These are phyloP conservation scores for Macheiramphus alcinus DNA, from an alignment of 2,113 vertebrate genomes.

Conservation along the genomic window DNA sequence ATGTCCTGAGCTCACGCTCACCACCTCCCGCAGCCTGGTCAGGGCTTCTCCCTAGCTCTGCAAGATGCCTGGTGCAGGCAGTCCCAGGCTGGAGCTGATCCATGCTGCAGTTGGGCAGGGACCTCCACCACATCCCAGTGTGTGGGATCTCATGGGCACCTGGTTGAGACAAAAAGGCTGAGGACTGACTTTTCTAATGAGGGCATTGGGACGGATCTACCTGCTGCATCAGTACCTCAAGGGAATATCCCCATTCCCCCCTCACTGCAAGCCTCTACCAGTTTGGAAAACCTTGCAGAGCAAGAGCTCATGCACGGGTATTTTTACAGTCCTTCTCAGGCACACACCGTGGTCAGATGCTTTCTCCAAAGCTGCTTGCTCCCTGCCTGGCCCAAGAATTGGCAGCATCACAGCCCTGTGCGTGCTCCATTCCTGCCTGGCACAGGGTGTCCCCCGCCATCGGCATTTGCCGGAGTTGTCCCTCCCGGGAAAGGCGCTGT, in stretches of 20 bases:
- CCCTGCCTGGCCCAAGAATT: not conserved
- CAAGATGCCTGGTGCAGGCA: not conserved
- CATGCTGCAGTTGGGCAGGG: not conserved
- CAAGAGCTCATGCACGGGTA: not conserved
- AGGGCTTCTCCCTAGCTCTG: not conserved
- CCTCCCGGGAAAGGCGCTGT: not conserved
- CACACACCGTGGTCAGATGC: fast-evolving
- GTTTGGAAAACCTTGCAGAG: not conserved
- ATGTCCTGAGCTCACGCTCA: not conserved
- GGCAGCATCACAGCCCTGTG: not conserved
- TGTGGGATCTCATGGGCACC: not conserved
- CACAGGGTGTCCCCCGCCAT: not conserved
- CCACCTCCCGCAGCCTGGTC: not conserved
- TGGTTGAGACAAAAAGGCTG: not conserved
- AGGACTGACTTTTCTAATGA: not conserved
- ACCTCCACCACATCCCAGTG: not conserved
- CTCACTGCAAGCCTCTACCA: not conserved
- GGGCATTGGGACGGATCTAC: not conserved
- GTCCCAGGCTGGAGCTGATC: not conserved
- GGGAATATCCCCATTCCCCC: not conserved
- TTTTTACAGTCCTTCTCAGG: not conserved
- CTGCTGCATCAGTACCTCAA: not conserved
- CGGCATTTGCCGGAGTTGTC: not conserved
- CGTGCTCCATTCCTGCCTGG: not conserved
- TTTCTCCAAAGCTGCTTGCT: not conserved